Base-by-base conservation (phyloP, 1,140 invertebrate species). In the Papilio polyxenes region DNA sequence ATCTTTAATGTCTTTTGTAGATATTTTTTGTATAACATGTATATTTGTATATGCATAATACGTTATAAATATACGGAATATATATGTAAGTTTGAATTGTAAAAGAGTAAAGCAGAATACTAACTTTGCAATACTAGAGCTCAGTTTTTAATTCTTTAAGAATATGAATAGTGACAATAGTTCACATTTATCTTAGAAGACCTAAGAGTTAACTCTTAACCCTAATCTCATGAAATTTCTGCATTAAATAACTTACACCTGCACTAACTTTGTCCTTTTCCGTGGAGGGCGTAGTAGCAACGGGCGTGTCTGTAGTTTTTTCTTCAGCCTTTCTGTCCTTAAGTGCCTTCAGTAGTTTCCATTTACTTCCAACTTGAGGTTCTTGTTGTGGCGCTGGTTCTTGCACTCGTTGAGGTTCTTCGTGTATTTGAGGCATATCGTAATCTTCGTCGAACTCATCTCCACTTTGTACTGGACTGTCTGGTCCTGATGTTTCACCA, bases 301-400 rank as follows among this genome's bases (percentile, higher is more conserved):
- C 96, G 84, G 96, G 96, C 82, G 96, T 95, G 56, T 96, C 96
- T 72, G 95, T 95, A 84, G 95, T 96, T 92, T 97, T 97, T 86
- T 98, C 97, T 93, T 98, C 98, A 11, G 97, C 97, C 94, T 98
- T 98, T 81, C 97, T 95, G 89, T 98, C 98, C 90, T 98, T 98
- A 48, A 98, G 89, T 8, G 98, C 97, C 93, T 98, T 98, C 13
- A 98, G 92, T 23, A 98, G 94, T 91, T 98, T 98, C 98, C 98
- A 98, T 93, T 98, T 98, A 87, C 97, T 98, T 44, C 97, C 96
- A 74, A 96, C 95, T 49, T 96, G 95, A 76, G 95, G 95, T 85
- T 95, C 95, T 93, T 95, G 86, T 87, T 94, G 94, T 85, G 94
- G 86, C 87, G 83, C 90, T 49, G 89, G 87, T 48, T 91, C 89